Conservation (phyloP, 2,113 vertebrate genomes). For the Stercorarius parasiticus region DNA sequence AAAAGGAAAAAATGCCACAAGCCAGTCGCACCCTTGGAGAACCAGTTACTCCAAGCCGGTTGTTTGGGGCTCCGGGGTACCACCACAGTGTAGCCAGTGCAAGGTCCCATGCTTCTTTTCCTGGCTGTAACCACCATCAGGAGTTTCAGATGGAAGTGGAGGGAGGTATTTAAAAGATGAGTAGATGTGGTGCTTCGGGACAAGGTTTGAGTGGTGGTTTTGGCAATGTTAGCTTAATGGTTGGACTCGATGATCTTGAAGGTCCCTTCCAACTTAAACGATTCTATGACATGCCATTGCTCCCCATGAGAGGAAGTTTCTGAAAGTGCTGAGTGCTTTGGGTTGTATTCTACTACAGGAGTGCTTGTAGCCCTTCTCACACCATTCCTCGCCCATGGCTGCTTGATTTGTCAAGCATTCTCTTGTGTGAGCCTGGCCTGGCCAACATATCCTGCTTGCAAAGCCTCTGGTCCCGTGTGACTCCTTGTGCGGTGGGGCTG, state of each 20-base stretch:
- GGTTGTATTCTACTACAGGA: neutral
- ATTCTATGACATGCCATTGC: rapidly evolving
- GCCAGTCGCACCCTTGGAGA: rapidly evolving
- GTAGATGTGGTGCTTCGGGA: no score
- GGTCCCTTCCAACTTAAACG: no score
- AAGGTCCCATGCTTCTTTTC: neutral
- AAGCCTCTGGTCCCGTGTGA: neutral
- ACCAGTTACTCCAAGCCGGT: neutral
- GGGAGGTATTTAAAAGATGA: no score
- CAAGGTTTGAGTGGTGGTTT: no score
- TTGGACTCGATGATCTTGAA: no score
- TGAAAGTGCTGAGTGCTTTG: neutral
- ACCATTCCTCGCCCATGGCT: neutral
- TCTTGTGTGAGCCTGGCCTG: neutral
- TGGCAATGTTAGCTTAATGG: no score
- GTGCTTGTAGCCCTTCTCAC: neutral
- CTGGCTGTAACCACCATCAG: neutral
- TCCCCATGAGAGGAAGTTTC: neutral
- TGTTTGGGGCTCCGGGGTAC: neutral
- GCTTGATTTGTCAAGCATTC: neutral
- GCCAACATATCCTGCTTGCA: neutral
- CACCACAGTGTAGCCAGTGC: neutral
- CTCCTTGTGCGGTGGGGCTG: neutral
- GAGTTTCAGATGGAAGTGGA: neutral
- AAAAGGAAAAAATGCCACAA: rapidly evolving